A percentile compares a stretch with the other conserved stretches of the same genome.
Conservation (phyloP, 1,140 invertebrate genomes). For the Heliconius eleuchia region DNA sequence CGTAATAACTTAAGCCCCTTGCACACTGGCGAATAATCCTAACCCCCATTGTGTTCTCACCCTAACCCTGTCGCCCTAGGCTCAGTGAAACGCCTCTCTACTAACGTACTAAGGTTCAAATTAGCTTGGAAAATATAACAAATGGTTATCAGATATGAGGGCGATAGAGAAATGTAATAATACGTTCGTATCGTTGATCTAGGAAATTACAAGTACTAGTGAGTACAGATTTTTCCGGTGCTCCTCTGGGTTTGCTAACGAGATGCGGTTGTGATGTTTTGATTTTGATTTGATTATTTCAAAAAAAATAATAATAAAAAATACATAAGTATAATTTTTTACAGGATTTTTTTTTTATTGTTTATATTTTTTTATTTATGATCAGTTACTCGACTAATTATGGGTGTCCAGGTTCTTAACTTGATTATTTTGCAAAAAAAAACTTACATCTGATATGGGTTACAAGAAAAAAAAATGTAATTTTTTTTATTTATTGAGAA, state of each 20-base stretch:
- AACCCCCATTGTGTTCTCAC: conserved; percentile 60
- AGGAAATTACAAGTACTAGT: conserved; percentile 42
- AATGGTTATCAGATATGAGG: conserved; percentile 45
- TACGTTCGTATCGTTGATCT: conserved; percentile 44
- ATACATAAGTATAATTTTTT: not conserved
- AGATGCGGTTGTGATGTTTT: conserved; percentile 29
- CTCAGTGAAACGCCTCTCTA: conserved; percentile 29
- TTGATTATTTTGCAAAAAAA: not conserved
- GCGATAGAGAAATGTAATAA: conserved; percentile 55
- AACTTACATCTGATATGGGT: not conserved
- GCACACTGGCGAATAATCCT: conserved; percentile 62
- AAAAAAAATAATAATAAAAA: not conserved
- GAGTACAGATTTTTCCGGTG: conserved; percentile 39
- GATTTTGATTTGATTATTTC: conserved; percentile 23
- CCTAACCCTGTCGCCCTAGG: conserved; percentile 58
- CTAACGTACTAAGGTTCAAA: conserved; percentile 36
- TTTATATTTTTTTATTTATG: too few species aligned
- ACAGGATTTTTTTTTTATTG: not conserved
- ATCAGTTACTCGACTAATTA: too few species aligned
- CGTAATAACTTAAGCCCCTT: conserved; percentile 71
- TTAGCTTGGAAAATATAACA: conserved; percentile 33
- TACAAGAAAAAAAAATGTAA: too few species aligned
- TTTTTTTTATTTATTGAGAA: too few species aligned
- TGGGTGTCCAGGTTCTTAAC: too few species aligned
- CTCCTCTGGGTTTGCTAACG: conserved; percentile 34